A percentile compares a stretch with the other conserved stretches of the same genome.
Evolutionary conservation across 2,113 vertebrate genomes (phyloP).

Genomic region (Dromas ardeola): DNA sequence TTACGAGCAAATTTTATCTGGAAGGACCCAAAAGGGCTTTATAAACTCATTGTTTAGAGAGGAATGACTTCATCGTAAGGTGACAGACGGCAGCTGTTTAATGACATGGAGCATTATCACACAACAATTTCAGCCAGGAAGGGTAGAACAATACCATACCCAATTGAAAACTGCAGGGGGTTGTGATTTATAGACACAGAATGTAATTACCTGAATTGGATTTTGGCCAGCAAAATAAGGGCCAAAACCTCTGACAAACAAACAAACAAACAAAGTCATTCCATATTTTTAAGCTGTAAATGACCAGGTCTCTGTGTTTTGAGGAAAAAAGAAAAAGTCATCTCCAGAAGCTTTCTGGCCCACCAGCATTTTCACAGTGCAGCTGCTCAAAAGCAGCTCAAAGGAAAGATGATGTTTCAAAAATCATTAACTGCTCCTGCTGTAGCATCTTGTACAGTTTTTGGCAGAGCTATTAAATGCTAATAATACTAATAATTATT

Average conservation of each 20-base stretch:
- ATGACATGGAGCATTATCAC: conserved; percentile 58
- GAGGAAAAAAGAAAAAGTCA: neutral
- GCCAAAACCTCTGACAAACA: conserved; percentile 7
- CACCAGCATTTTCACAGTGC: neutral
- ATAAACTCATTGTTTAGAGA: conserved; percentile 37
- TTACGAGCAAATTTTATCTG: conserved; percentile 44
- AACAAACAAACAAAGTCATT: neutral
- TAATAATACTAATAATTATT: conserved; percentile 26
- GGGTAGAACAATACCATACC: conserved; percentile 37
- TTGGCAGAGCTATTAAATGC: neutral
- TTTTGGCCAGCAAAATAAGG: conserved; percentile 30
- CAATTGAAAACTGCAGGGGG: conserved; percentile 52
- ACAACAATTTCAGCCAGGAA: conserved; percentile 45
- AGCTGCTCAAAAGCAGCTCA: neutral
- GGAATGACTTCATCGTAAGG: conserved; percentile 54
- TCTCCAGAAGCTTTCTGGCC: neutral
- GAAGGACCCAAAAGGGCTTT: conserved; percentile 45
- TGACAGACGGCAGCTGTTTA: conserved; percentile 65
- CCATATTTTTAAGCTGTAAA: neutral
- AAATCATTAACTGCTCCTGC: neutral
- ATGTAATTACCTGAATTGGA: conserved; percentile 61
- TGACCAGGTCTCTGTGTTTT: neutral
- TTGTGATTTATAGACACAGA: conserved; percentile 48
- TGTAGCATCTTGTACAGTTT: neutral
- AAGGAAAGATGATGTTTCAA: neutral